These are phyloP conservation scores for Acleris holmiana DNA, from an alignment of 2,888 invertebrate genomes.

Conservation along the genomic window DNA sequence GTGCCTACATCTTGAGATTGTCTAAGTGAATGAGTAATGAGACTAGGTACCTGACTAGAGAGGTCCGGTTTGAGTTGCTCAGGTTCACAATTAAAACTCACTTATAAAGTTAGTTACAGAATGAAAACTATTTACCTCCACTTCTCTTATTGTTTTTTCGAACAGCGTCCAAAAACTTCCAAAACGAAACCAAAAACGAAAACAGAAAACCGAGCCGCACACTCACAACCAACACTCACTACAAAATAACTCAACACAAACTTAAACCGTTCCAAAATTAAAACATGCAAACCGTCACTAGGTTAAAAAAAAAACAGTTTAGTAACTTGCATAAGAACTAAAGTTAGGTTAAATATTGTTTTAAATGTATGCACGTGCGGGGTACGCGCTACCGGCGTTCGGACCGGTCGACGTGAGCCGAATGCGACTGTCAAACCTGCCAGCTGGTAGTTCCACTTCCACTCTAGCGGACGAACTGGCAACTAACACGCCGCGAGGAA, in stretches of 20 bases:
- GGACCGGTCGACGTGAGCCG: slow-evolving; percentile 65
- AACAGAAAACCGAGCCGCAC: slow-evolving; percentile 65
- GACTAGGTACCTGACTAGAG: slow-evolving; percentile 18
- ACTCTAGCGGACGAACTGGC: slow-evolving; percentile 74
- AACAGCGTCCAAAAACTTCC: slow-evolving; percentile 59
- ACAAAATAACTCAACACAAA: slow-evolving; percentile 63
- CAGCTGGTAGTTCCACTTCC: slow-evolving; percentile 73
- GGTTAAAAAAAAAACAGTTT: slow-evolving; percentile 49
- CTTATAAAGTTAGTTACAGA: neutral
- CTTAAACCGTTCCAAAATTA: slow-evolving; percentile 43
- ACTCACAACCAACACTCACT: slow-evolving; percentile 69
- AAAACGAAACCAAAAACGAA: slow-evolving; percentile 69
- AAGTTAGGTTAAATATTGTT: slow-evolving; percentile 63
- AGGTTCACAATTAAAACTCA: neutral
- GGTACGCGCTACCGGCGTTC: slow-evolving; percentile 56
- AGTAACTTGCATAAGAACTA: slow-evolving; percentile 61
- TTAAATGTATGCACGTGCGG: slow-evolving; percentile 65
- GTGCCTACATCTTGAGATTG: slow-evolving; percentile 15
- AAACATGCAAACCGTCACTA: slow-evolving; percentile 41
- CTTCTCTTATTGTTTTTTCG: slow-evolving; percentile 3
- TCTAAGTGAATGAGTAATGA: slow-evolving; percentile 33
- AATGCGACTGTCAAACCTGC: slow-evolving; percentile 68
- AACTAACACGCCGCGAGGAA: slow-evolving; percentile 64
- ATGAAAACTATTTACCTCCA: slow-evolving; percentile 19
- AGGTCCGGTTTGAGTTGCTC: slow-evolving; percentile 23